A percentile compares a stretch with the other conserved stretches of the same genome.
These are phyloP conservation scores for Acrocephalus arundinaceus DNA, from an alignment of 2,113 vertebrate species.

Conservation along the genomic window DNA sequence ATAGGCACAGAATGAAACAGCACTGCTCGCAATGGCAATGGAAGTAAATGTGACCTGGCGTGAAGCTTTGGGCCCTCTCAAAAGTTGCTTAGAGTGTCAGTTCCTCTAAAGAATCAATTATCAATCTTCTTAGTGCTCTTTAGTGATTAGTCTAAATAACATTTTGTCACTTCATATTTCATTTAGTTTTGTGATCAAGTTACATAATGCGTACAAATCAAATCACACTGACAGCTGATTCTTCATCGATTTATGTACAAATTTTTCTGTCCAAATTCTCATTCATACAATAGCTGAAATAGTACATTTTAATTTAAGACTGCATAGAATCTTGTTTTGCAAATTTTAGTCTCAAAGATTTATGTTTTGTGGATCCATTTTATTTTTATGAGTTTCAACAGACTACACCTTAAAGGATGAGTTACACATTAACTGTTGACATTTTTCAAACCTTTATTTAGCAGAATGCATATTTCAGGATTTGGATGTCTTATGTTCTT, in stretches of 20 bases:
- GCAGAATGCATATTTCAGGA: not conserved
- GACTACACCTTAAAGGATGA: not conserved
- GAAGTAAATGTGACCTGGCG: not conserved
- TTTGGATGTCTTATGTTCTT: not conserved
- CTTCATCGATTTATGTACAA: constrained; percentile 48
- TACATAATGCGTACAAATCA: constrained; percentile 26
- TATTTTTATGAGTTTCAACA: constrained; percentile 10
- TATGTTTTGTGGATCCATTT: not conserved
- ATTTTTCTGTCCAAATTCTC: constrained; percentile 62
- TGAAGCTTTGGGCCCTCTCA: not conserved
- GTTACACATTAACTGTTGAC: not conserved
- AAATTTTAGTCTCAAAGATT: constrained; percentile 37
- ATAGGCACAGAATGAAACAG: not conserved
- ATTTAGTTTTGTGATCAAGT: constrained; percentile 50
- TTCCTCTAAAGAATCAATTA: not conserved
- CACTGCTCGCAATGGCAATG: not conserved
- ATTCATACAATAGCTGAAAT: constrained; percentile 24
- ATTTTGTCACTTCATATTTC: constrained; percentile 60
- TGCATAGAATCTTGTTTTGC: constrained; percentile 31
- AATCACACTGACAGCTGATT: constrained; percentile 8
- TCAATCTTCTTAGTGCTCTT: not conserved
- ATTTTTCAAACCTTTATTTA: not conserved
- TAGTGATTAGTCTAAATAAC: constrained; percentile 14
- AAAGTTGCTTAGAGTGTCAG: not conserved
- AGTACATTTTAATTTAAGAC: constrained; percentile 42